A percentile compares a stretch with the other conserved stretches of the same genome.
These are phyloP conservation scores for Phymastichus coffea DNA, from an alignment of 1,140 invertebrate species.

Conservation along the genomic window DNA sequence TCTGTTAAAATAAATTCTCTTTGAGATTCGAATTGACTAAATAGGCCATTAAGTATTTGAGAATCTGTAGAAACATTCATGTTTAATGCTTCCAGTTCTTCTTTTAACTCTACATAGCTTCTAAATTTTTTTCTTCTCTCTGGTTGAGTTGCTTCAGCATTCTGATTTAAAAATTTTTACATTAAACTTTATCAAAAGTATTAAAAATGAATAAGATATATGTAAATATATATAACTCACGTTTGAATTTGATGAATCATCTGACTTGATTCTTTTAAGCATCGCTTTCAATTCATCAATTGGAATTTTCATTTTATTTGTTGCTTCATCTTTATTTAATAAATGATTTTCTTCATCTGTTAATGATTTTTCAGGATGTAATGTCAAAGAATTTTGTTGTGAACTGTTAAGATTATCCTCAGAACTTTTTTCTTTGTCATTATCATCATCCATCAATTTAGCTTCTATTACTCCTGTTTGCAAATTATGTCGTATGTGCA, in stretches of 20 bases:
- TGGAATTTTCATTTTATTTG: constrained; percentile 36
- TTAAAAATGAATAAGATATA: constrained; percentile 11
- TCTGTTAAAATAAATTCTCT: constrained; percentile 41
- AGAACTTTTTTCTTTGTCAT: constrained; percentile 40
- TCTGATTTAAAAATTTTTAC: constrained; percentile 32
- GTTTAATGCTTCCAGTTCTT: constrained; percentile 63
- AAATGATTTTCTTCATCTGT: constrained; percentile 33
- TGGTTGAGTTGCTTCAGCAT: constrained; percentile 25
- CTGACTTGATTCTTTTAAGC: constrained; percentile 41
- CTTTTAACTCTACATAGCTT: constrained; percentile 68
- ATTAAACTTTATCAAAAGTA: too few relatives aligned
- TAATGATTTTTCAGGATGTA: constrained; percentile 43
- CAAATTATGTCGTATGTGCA: constrained; percentile 75
- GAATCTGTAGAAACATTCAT: constrained; percentile 67
- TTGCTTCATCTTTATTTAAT: constrained; percentile 26
- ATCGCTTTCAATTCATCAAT: constrained; percentile 44
- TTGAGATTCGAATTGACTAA: constrained; percentile 58
- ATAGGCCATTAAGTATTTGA: constrained; percentile 65
- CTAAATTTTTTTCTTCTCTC: constrained; percentile 53
- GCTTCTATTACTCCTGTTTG: constrained; percentile 72
- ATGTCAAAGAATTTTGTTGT: constrained; percentile 37
- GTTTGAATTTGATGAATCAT: constrained; percentile 27
- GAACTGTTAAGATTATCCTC: constrained; percentile 31
- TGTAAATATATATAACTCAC: constrained; percentile 20
- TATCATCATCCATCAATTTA: constrained; percentile 65